Evolutionary conservation across 2,113 vertebrate species (phyloP), one percentile per base, ranked within the genome.

Genomic region (Salvelinus namaycush): DNA sequence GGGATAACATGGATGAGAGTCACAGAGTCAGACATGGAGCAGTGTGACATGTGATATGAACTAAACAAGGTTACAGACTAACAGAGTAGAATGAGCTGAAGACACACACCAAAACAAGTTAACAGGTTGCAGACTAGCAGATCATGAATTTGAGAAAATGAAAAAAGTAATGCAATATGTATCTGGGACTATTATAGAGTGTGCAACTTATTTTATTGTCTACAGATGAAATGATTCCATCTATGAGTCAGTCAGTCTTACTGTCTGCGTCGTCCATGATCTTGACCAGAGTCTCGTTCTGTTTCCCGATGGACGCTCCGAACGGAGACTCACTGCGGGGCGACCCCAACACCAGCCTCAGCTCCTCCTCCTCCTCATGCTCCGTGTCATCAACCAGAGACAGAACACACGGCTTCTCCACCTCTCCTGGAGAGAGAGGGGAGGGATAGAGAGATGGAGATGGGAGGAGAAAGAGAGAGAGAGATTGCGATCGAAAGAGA

Each of bases 191-290:
- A 16, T 57, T 57, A 18, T 20, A 57, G 13, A 14, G 20, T 20
- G 20, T 18, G 18, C 54, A 20, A 57, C 14, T 57, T 18, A 57
- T 16, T 39, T 9, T 39, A 20, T 18, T 18, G 54, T 57, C 54
- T 44, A 20, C 54, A 57, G 54, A 57, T 2, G 3, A 20, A 57
- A 20, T 1, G 1, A 57, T 18, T 18, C 20, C 54, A 57, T 44
- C 39, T 44, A 2, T 44, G 39, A 44, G 39, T 44, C 39, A 44
- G 39, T 44, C 39, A 44, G 16, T 24, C 59, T 96, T 95, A 99
- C 97, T 97, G 88, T 99, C 97, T 67, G 94, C 89, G 0, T 93
- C 89, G 79, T 99, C 97, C 77, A 4, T 93, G 83, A 98, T 97
- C 89, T 92, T 95, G 86, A 99, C 89, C 71, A 96, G 81, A 0